phyloP scores from a whole-genome alignment of 53 echinoderm and acorn worm genomes.

The Pentamera pediparva region DNA sequence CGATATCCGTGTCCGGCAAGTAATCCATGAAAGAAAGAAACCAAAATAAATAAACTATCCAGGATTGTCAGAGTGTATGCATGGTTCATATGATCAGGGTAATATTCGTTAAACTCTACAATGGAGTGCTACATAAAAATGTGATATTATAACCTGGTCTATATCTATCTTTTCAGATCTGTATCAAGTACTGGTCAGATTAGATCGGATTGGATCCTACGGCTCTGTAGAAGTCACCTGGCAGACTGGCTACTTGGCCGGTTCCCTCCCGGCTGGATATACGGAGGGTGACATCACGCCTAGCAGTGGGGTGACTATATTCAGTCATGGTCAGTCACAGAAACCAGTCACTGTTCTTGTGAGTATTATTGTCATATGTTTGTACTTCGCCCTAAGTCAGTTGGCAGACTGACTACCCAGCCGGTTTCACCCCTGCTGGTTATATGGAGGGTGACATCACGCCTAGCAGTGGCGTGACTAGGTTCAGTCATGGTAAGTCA shows the following conservation, averaged over 20 bases:
- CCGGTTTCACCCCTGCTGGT: slow-evolving; percentile 59
- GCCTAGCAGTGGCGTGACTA: slow-evolving; percentile 57
- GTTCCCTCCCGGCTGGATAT: slow-evolving; percentile 65
- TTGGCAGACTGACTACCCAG: slow-evolving; percentile 69
- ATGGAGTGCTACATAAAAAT: background rate
- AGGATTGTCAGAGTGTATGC: too few species aligned
- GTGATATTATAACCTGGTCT: background rate
- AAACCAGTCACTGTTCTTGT: slow-evolving; percentile 56
- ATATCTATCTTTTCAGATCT: background rate
- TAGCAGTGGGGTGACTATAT: slow-evolving; percentile 48
- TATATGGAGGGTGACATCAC: slow-evolving; percentile 64
- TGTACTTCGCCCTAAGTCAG: too few species aligned
- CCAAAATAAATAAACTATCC: too few species aligned
- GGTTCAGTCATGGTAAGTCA: slow-evolving; percentile 58
- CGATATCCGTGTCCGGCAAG: too few species aligned
- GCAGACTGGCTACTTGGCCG: slow-evolving; percentile 61
- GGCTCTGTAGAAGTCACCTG: slow-evolving; percentile 70
- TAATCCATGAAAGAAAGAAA: too few species aligned
- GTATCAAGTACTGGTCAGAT: slow-evolving; percentile 43
- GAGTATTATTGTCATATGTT: too few species aligned
- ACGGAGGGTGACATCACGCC: slow-evolving; percentile 67
- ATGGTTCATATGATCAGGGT: too few species aligned
- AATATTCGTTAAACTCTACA: too few species aligned
- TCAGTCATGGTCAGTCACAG: slow-evolving; percentile 55
- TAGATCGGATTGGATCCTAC: slow-evolving; percentile 74